These are phyloP conservation scores for Panagrolaimus sp. DNA, from an alignment of 1,140 invertebrate genomes.

Conservation along the genomic window DNA sequence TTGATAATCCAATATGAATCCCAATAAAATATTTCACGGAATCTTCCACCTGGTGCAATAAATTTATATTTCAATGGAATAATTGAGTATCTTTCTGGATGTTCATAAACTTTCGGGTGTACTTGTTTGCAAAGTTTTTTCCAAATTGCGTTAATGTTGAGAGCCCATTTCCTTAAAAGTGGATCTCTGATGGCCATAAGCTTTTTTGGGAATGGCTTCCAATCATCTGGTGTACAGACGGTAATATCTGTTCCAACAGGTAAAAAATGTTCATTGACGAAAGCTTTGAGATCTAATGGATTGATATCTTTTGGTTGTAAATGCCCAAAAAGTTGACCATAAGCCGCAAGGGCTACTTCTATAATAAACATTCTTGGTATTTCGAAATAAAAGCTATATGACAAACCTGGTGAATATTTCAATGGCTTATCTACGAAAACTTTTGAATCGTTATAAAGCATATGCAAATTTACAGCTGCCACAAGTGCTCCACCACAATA, in stretches of 20 bases:
- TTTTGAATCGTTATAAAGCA: conserved; percentile 60
- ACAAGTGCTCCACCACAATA: conserved; percentile 33
- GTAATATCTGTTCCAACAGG: conserved; percentile 31
- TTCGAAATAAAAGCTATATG: not conserved
- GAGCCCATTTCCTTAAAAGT: conserved; percentile 28
- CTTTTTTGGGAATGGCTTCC: conserved; percentile 24
- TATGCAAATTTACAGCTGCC: conserved; percentile 61
- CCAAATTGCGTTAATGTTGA: conserved; percentile 37
- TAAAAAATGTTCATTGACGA: conserved; percentile 35
- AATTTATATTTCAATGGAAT: conserved; percentile 34
- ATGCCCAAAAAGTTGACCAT: conserved; percentile 19
- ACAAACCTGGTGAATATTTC: conserved; percentile 18
- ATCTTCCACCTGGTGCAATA: conserved; percentile 58
- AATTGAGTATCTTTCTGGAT: conserved; percentile 30
- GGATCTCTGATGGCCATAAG: conserved; percentile 30
- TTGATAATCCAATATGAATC: conserved; percentile 87
- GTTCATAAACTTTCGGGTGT: conserved; percentile 17
- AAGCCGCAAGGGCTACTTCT: conserved; percentile 14
- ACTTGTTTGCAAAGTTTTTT: conserved; percentile 30
- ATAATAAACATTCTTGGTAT: too few relatives aligned
- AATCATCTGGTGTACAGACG: conserved; percentile 27
- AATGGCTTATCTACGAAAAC: conserved; percentile 41
- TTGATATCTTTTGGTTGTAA: conserved; percentile 22
- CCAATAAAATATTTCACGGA: conserved; percentile 78
- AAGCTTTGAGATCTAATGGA: conserved; percentile 20